Base-by-base conservation (phyloP, 2,113 vertebrate species). In the Indicator maculatus region DNA sequence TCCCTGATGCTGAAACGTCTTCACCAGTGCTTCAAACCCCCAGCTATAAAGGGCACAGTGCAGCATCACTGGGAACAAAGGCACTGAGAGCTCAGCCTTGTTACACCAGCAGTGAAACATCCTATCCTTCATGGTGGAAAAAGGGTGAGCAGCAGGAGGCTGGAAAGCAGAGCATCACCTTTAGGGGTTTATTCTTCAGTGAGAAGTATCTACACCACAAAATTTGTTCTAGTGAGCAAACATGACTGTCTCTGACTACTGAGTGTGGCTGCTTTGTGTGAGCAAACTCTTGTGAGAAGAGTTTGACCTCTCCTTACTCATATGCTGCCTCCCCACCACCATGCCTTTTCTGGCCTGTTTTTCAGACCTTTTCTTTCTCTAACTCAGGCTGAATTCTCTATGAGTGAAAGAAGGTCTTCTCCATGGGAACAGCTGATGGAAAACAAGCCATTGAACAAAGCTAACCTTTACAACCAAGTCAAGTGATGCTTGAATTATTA, bases 401-500 rank as follows among this genome's bases (percentile, higher is more conserved):
- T 66, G 76, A 95, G 67, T 58, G 66, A 90, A 97, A 95, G 84
- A 95, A 83, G 66, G 71, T 55, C 61, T 89, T 97, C 96, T 97
- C 97, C 97, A 97, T 97, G 97, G 97, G 95, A 98, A 98, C 97
- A 93, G 83, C 96, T 90, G 55, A 73, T 72, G 47, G 82, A 93
- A 95, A 97, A 96, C 94, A 97, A 97, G 94, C 93, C 75, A 64
- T 26, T 1, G 50, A 93, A 89, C 91, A 92, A 96, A 97, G 96
- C 95, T 97, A 96, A 96, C 96, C 94, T 97, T 96, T 97, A 96
- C 89, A 95, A 89, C 18, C 53, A 77, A 90, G 70, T 96, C 93
- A 96, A 96, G 90, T 91, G 92, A 95, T 95, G 76, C 92, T 96
- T 96, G 89, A 96, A 72, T 92, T 95, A 96, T 95, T 96, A 81